phyloP scores from a whole-genome alignment of 2,797 vertebrate genomes.

The Platyrinchus mystaceus region DNA sequence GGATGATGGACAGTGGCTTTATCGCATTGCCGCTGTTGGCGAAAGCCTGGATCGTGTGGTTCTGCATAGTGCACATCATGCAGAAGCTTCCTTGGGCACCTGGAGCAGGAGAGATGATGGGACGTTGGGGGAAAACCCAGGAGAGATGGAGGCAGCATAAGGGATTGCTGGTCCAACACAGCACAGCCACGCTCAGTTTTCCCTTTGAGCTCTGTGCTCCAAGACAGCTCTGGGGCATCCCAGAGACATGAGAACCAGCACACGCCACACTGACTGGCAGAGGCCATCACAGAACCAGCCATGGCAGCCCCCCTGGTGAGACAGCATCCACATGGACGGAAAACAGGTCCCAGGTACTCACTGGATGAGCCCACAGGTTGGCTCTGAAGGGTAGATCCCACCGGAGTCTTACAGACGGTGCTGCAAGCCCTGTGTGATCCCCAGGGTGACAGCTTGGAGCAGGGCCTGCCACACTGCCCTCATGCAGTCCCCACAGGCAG shows the following conservation, averaged over 20 bases:
- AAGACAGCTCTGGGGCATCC: not conserved
- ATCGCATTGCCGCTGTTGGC: conserved; percentile 93
- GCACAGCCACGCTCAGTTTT: not conserved
- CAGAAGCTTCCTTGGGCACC: conserved; percentile 94
- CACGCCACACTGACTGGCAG: not conserved
- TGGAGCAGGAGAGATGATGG: conserved; percentile 36
- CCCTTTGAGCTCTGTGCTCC: not conserved
- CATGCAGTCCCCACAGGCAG: not conserved
- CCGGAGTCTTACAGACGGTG: not conserved
- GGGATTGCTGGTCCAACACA: not conserved
- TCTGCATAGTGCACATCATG: conserved; percentile 98
- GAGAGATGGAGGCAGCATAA: not conserved
- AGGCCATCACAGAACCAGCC: not conserved
- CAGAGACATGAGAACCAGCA: not conserved
- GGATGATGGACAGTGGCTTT: conserved; percentile 94
- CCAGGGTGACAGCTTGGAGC: not conserved
- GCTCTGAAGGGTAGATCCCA: not conserved
- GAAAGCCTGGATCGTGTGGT: conserved; percentile 93
- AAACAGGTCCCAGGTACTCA: not conserved
- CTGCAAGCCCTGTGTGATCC: not conserved
- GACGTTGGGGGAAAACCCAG: rapidly evolving
- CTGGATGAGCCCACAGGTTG: rapidly evolving
- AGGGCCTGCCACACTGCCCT: not conserved
- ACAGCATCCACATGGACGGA: rapidly evolving
- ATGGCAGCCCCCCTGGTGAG: not conserved